Evolutionary conservation across 2,888 invertebrate species (phyloP).

Genomic region (Anodontia alba): DNA sequence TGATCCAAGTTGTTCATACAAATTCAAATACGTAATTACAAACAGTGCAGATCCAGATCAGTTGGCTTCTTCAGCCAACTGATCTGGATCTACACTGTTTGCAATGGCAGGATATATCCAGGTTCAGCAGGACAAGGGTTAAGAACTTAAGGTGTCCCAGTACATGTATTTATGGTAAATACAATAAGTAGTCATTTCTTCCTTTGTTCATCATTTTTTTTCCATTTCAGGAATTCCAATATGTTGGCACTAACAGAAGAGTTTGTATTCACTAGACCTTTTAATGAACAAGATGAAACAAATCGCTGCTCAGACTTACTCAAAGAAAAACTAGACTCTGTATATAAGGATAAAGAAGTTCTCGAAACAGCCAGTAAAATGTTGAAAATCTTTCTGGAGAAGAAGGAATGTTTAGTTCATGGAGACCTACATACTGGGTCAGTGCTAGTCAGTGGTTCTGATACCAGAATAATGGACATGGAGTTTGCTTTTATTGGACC

Average conservation of each 20-base stretch:
- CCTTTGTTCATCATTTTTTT: no score
- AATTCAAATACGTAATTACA: no score
- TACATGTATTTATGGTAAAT: no score
- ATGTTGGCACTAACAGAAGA: constrained; percentile 65
- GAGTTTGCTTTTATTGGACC: constrained; percentile 76
- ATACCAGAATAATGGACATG: constrained; percentile 67
- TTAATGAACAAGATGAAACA: constrained; percentile 60
- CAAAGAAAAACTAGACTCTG: constrained; percentile 40
- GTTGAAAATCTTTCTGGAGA: constrained; percentile 66
- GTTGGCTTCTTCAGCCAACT: no score
- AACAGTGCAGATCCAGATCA: no score
- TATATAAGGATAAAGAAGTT: constrained; percentile 65
- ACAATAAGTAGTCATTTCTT: no score
- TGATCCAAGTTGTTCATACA: no score
- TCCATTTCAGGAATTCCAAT: constrained; percentile 60
- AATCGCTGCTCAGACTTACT: constrained; percentile 67
- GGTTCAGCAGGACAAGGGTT: no score
- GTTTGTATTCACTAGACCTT: constrained; percentile 69
- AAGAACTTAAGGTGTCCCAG: no score
- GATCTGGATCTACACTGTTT: no score
- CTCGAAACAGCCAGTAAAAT: constrained; percentile 59
- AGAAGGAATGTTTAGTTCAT: constrained; percentile 75
- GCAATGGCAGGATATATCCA: no score
- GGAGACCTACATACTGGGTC: constrained; percentile 78
- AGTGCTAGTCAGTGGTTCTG: constrained; percentile 64